A percentile compares a stretch with the other conserved stretches of the same genome.
These are phyloP conservation scores for Phyllotreta cruciferae DNA, from an alignment of 2,888 invertebrate species.

Conservation along the genomic window DNA sequence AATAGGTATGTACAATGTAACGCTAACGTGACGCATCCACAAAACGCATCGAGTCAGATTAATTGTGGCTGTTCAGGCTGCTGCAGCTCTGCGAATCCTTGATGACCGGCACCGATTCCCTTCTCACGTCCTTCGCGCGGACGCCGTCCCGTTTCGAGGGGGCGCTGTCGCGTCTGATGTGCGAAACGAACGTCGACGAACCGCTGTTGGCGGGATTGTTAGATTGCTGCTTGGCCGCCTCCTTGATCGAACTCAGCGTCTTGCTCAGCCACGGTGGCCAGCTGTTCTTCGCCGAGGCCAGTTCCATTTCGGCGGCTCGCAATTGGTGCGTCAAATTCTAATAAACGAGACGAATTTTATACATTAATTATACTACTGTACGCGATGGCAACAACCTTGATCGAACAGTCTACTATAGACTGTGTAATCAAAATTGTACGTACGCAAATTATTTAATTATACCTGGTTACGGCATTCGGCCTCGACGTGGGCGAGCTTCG, in stretches of 20 bases:
- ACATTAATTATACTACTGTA: not conserved
- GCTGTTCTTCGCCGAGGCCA: slow-evolving; percentile 71
- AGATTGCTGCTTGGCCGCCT: slow-evolving; percentile 65
- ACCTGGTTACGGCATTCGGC: slow-evolving; percentile 93
- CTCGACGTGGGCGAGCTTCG: slow-evolving; percentile 96
- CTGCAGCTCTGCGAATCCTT: slow-evolving; percentile 61
- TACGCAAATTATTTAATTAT: no score
- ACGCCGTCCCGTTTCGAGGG: slow-evolving; percentile 52
- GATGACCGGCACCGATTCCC: slow-evolving; percentile 57
- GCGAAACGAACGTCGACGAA: slow-evolving; percentile 58
- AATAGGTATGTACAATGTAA: not conserved
- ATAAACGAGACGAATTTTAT: slow-evolving; percentile 35
- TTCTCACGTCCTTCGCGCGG: slow-evolving; percentile 47
- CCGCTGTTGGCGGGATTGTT: slow-evolving; percentile 44
- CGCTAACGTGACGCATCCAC: not conserved
- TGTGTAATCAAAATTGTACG: no score
- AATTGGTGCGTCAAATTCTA: slow-evolving; percentile 91
- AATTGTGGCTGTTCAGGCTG: slow-evolving; percentile 49
- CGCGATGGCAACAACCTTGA: not conserved
- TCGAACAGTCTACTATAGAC: not conserved
- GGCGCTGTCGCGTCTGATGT: slow-evolving; percentile 62
- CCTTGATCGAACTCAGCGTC: slow-evolving; percentile 81
- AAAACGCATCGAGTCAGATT: slow-evolving; percentile 11
- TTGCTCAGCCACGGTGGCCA: slow-evolving; percentile 97
- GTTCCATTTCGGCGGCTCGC: slow-evolving; percentile 80